These are phyloP conservation scores for Adela reaumurella DNA, from an alignment of 2,888 invertebrate genomes.

Conservation along the genomic window DNA sequence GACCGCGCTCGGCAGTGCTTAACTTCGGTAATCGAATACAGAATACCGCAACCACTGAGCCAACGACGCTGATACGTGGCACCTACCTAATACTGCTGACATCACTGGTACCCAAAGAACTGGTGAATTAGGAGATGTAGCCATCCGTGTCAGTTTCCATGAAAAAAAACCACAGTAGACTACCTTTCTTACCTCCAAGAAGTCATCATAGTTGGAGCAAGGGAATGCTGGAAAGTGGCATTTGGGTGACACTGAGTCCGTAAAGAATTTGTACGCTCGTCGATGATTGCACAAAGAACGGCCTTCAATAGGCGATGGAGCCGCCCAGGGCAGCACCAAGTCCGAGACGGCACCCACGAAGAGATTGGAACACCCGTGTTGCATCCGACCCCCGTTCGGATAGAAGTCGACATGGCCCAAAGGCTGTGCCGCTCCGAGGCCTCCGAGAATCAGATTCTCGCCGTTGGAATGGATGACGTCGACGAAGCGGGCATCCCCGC, in stretches of 20 bases:
- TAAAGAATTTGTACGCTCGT: conserved; percentile 90
- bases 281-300: conserved; percentile 90
- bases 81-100: too few species aligned
- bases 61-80: too few species aligned
- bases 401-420: conserved; percentile 92
- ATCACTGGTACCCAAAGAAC: too few species aligned
- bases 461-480: conserved; percentile 94
- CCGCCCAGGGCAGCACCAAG: conserved; percentile 79
- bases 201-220: conserved; percentile 80
- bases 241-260: conserved; percentile 86
- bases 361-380: conserved; percentile 88
- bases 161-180: too few species aligned
- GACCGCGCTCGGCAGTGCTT: too few species aligned
- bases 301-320: conserved; percentile 62
- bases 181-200: conserved; percentile 61
- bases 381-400: conserved; percentile 88
- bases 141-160: too few species aligned
- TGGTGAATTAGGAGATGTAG: too few species aligned
- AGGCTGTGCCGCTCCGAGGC: conserved; percentile 84
- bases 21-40: too few species aligned
- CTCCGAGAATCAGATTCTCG: conserved; percentile 86
- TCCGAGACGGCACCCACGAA: conserved; percentile 90
- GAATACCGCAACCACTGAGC: too few species aligned
- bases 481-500: conserved; percentile 81
- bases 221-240: conserved; percentile 92